Conservation (phyloP, 2,113 vertebrate genomes). For the Ammospiza nelsoni region DNA sequence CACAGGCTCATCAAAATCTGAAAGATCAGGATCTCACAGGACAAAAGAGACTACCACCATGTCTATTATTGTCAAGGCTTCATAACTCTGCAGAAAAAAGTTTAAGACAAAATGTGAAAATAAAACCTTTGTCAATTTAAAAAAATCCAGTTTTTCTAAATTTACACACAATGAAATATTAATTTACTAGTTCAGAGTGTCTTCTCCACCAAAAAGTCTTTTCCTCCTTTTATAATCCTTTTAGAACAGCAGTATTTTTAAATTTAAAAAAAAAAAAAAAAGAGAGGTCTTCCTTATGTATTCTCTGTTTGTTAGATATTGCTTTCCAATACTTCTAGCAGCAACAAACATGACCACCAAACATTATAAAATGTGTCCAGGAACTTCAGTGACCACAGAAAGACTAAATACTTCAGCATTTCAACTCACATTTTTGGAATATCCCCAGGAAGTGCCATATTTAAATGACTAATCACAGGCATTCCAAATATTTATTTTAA, state of each 20-base stretch:
- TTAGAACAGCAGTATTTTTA: background rate
- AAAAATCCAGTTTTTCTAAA: background rate
- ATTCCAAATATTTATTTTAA: background rate
- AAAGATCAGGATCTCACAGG: background rate
- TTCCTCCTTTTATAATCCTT: background rate
- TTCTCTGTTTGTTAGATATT: background rate
- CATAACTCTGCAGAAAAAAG: background rate
- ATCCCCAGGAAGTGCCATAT: background rate
- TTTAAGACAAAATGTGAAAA: conserved; percentile 3
- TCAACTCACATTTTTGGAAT: background rate
- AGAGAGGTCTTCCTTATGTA: background rate
- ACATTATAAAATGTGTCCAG: background rate
- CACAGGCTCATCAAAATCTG: background rate
- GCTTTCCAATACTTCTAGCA: background rate
- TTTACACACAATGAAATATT: background rate
- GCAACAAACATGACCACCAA: background rate
- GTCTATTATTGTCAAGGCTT: background rate
- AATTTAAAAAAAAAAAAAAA: background rate
- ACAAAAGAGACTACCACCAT: background rate
- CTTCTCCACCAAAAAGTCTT: background rate
- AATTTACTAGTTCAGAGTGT: background rate
- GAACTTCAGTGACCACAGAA: background rate
- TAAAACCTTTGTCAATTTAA: background rate
- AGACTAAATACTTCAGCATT: background rate
- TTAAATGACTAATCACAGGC: background rate